Conservation (phyloP, 2,888 invertebrate species). For the Eumacrocentrus americanus region DNA sequence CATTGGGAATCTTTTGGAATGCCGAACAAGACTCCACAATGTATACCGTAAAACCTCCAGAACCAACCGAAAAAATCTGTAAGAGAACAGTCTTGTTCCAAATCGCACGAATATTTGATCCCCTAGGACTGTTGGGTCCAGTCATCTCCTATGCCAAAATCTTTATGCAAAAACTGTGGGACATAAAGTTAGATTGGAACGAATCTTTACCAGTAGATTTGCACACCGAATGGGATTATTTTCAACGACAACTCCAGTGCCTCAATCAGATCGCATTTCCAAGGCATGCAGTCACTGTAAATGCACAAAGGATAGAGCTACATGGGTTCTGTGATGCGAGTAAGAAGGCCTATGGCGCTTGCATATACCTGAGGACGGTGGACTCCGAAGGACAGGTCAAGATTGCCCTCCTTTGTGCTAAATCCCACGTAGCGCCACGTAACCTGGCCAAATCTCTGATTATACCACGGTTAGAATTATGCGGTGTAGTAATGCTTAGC, state of each 20-base stretch:
- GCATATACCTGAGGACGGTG: too few relatives aligned
- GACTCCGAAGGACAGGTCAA: too few relatives aligned
- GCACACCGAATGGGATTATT: neutral
- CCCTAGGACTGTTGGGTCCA: neutral
- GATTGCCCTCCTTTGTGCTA: too few relatives aligned
- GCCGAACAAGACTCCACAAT: too few relatives aligned
- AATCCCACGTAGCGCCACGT: neutral
- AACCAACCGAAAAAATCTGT: neutral
- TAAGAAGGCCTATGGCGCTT: too few relatives aligned
- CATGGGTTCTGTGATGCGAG: neutral
- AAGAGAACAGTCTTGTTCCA: neutral
- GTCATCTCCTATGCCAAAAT: neutral
- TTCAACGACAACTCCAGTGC: neutral
- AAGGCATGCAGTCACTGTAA: neutral
- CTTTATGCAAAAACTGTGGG: slow-evolving; percentile 7
- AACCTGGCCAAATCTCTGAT: neutral
- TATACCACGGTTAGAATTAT: neutral
- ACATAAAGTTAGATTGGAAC: neutral
- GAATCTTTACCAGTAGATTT: neutral
- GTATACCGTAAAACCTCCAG: neutral
- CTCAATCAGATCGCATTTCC: neutral
- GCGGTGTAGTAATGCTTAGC: slow-evolving; percentile 25
- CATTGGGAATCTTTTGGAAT: too few relatives aligned
- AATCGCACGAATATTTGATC: neutral
- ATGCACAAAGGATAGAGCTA: neutral